Conservation (phyloP, 2,888 invertebrate genomes). For the Dascillus cervinus region DNA sequence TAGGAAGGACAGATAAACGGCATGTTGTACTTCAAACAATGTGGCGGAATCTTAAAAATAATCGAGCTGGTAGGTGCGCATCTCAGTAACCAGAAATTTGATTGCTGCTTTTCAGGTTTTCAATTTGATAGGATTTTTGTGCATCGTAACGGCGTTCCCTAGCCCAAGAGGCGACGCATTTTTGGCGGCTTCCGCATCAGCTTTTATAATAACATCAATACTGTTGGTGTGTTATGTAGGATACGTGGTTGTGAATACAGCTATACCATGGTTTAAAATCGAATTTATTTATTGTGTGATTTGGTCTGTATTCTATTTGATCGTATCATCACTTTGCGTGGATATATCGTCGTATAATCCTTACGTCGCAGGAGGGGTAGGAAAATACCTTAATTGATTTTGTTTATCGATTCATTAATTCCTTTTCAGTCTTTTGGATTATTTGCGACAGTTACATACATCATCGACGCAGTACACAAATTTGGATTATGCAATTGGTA, state of each 20-base stretch:
- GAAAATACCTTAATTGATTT: conserved; percentile 5
- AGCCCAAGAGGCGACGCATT: conserved; percentile 19
- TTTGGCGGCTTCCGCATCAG: conserved; percentile 19
- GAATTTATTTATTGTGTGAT: conserved; percentile 18
- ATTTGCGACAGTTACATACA: conserved; percentile 9
- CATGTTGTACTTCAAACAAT: too few species aligned
- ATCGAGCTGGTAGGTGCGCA: too few species aligned
- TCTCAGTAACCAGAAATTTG: too few species aligned
- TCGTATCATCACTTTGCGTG: conserved; percentile 15
- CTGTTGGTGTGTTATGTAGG: conserved; percentile 17
- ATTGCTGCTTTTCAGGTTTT: conserved; percentile 14
- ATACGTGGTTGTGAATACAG: conserved; percentile 13
- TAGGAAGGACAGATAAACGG: too few species aligned
- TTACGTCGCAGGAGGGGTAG: conserved; percentile 23
- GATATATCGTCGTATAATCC: conserved; percentile 1
- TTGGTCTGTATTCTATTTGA: conserved; percentile 18
- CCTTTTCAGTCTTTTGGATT: conserved; percentile 15
- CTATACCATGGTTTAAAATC: conserved; percentile 20
- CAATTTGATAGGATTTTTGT: conserved; percentile 22
- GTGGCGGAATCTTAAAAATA: too few species aligned
- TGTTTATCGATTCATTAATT: not conserved
- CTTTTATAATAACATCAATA: conserved; percentile 16
- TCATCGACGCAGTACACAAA: conserved; percentile 9
- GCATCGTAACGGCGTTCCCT: conserved; percentile 8
- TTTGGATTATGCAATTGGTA: conserved; percentile 1